These are phyloP conservation scores for Pseudobourletiella spinata DNA, from an alignment of 1,140 invertebrate genomes.

Conservation along the genomic window DNA sequence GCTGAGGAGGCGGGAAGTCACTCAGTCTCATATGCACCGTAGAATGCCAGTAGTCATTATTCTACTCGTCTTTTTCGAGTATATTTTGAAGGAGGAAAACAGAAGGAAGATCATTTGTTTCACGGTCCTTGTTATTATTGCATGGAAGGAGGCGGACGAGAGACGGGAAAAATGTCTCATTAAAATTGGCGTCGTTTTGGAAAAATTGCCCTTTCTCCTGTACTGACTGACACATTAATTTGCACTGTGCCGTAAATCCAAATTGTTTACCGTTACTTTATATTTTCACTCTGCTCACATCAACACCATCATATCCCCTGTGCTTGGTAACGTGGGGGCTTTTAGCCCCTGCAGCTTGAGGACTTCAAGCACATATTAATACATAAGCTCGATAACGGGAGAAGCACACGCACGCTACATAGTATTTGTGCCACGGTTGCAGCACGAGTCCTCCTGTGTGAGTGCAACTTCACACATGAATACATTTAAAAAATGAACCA, in stretches of 20 bases:
- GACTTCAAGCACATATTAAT: no score
- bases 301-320: neutral
- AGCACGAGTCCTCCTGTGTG: no score
- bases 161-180: slow-evolving; percentile 11
- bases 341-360: no score
- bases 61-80: no score
- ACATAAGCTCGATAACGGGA: no score
- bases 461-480: slow-evolving; percentile 8
- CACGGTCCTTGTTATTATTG: no score
- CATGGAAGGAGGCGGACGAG: neutral
- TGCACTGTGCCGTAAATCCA: slow-evolving; percentile 1
- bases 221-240: slow-evolving; percentile 4
- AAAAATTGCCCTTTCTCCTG: slow-evolving; percentile 11
- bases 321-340: neutral
- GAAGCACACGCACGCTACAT: no score
- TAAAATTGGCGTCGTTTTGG: slow-evolving; percentile 9
- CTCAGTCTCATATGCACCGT: no score
- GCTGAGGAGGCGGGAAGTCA: no score
- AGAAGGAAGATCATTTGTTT: neutral
- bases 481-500: slow-evolving; percentile 11
- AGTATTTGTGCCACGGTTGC: no score
- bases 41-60: no score
- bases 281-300: no score
- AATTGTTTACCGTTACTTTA: neutral
- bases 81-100: slow-evolving; percentile 5